Conservation (phyloP, 1,140 invertebrate species). For the Nasonia vitripennis region DNA sequence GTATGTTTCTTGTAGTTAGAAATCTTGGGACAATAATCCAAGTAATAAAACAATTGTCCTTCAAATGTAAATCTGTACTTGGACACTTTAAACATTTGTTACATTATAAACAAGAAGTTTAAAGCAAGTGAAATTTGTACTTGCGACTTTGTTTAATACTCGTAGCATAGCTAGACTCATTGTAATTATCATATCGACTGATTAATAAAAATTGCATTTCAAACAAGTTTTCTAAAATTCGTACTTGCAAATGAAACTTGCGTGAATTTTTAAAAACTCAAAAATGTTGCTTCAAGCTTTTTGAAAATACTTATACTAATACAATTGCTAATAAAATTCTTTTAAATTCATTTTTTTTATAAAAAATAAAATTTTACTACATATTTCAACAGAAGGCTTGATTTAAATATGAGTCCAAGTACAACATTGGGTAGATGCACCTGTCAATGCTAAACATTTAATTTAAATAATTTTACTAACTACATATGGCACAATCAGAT, state of each 20-base stretch:
- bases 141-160: neutral
- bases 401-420: conserved; percentile 30
- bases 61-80: conserved; percentile 33
- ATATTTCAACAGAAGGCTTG: conserved; percentile 9
- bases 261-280: neutral
- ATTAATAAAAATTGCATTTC: no score
- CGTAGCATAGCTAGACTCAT: neutral
- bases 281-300: conserved; percentile 26
- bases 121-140: conserved; percentile 12
- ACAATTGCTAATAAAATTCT: neutral
- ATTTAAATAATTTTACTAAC: neutral
- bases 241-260: conserved; percentile 23
- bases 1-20: conserved; percentile 35
- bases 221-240: neutral
- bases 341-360: neutral
- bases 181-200: neutral
- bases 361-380: neutral
- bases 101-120: neutral
- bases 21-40: conserved; percentile 39
- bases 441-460: neutral
- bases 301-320: neutral
- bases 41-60: conserved; percentile 33
- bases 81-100: conserved; percentile 17
- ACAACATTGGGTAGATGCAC: conserved; percentile 43
- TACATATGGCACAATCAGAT: no score